Evolutionary conservation across 2,797 vertebrate genomes (phyloP).

Genomic region (Melanotaenia parkinsoni): DNA sequence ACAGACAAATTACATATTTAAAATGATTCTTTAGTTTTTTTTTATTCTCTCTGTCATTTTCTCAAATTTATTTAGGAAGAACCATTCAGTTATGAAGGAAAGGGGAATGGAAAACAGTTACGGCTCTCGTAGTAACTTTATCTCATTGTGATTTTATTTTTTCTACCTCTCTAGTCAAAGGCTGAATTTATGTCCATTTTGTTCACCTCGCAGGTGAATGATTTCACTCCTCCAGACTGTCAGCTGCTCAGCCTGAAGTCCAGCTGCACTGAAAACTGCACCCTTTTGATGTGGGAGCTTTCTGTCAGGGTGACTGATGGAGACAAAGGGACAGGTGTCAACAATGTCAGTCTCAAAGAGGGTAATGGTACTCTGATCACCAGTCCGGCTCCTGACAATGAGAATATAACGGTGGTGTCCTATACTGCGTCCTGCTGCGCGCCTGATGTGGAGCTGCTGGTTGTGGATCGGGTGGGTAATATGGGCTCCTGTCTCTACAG

Average conservation of each 20-base stretch:
- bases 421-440: constrained; percentile 70
- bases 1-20: not conserved
- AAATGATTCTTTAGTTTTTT: not conserved
- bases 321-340: constrained; percentile 49
- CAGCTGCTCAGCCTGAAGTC: constrained; percentile 33
- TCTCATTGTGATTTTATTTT: no score
- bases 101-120: no score
- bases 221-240: constrained; percentile 63
- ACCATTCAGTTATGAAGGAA: no score
- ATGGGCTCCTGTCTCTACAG: constrained; percentile 44
- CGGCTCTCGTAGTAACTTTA: no score
- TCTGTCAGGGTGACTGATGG: constrained; percentile 57
- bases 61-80: no score
- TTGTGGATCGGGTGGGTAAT: constrained; percentile 67
- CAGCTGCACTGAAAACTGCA: constrained; percentile 61
- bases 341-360: constrained; percentile 33
- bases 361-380: constrained; percentile 66
- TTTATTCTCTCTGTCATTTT: not conserved
- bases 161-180: not conserved
- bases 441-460: constrained; percentile 56
- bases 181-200: not conserved
- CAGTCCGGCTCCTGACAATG: constrained; percentile 18
- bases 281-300: constrained; percentile 40
- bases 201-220: constrained; percentile 55
- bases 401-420: constrained; percentile 47